Percentiles rank a stretch among this genome's conserved stretches.
Evolutionary conservation across 2,797 vertebrate genomes (phyloP).

Genomic region (Tamandua tetradactyla): DNA sequence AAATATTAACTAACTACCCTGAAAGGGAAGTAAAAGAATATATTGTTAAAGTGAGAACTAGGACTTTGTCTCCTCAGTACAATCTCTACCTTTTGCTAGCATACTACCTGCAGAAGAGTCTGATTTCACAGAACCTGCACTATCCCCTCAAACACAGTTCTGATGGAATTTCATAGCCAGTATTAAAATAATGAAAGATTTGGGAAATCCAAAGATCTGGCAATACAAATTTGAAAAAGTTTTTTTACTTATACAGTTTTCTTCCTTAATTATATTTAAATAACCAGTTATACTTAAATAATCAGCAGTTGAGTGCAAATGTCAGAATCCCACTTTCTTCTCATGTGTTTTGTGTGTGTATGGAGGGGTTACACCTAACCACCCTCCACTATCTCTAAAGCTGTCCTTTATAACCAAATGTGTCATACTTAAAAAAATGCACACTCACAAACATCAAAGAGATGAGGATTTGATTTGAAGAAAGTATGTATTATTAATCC

Average conservation of each 20-base stretch:
- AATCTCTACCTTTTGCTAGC: neutral
- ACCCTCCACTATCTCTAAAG: neutral
- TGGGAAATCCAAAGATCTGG: neutral
- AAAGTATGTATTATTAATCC: neutral
- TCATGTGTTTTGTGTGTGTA: neutral
- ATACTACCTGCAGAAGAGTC: neutral
- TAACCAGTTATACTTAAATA: neutral
- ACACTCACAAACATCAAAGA: neutral
- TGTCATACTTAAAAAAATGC: neutral
- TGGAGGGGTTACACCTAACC: rapidly evolving
- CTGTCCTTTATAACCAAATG: neutral
- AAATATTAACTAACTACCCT: neutral
- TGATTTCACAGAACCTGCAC: neutral
- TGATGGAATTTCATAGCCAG: neutral
- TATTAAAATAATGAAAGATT: neutral
- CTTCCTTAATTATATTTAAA: neutral
- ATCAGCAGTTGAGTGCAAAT: neutral
- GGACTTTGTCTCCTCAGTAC: neutral
- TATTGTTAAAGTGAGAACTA: neutral
- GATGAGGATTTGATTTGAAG: neutral
- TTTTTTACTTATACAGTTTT: neutral
- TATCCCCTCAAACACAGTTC: neutral
- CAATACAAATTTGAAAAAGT: neutral
- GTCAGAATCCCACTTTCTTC: neutral
- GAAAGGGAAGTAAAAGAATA: neutral